phyloP scores from a whole-genome alignment of 2,113 vertebrate species.

The Sciurus niger region DNA sequence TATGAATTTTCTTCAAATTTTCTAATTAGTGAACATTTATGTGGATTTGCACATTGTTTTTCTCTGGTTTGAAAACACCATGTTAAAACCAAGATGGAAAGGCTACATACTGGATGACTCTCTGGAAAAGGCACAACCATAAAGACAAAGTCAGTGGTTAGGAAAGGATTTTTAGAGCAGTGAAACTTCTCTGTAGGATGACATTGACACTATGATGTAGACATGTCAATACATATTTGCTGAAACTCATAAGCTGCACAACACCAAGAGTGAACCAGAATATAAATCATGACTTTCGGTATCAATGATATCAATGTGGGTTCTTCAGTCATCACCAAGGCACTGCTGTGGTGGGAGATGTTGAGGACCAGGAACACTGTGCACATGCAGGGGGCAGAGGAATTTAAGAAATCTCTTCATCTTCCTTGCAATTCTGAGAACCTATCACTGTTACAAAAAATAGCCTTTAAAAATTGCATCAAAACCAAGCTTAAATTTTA shows the following conservation, averaged over 20 bases:
- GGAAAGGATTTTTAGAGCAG: neutral
- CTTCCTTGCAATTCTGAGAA: neutral
- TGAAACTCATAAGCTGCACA: no score
- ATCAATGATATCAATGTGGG: neutral
- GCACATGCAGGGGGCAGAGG: no score
- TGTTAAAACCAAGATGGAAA: neutral
- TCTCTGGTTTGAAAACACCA: neutral
- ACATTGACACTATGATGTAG: neutral
- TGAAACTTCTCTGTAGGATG: neutral
- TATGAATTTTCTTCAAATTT: neutral
- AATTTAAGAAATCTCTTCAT: accelerated
- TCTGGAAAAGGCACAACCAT: neutral
- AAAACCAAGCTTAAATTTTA: neutral
- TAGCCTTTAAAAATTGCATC: neutral
- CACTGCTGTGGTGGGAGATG: neutral
- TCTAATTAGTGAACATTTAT: neutral
- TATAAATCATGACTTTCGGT: neutral
- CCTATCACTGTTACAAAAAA: neutral
- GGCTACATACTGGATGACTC: no score
- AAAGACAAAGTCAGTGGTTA: neutral
- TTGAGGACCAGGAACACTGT: neutral
- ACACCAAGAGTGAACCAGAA: neutral
- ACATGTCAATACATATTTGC: neutral
- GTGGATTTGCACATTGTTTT: neutral
- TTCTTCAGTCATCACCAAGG: neutral